A percentile compares a stretch with the other conserved stretches of the same genome.
Evolutionary conservation across 2,797 vertebrate genomes (phyloP).

Genomic region (Eospalax fontanierii): DNA sequence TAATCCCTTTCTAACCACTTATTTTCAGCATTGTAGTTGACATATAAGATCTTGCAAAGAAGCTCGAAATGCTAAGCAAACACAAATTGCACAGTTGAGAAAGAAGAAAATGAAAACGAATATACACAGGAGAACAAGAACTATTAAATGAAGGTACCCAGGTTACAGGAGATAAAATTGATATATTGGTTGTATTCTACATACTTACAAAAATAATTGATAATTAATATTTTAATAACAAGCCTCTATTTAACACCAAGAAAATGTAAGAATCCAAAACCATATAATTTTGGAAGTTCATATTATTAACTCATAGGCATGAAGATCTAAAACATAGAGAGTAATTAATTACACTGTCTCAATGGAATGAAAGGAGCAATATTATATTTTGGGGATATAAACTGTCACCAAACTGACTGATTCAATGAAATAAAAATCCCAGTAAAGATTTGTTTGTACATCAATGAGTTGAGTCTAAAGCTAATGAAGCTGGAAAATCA

Average conservation of each 20-base stretch:
- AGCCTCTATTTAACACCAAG: not conserved
- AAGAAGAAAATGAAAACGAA: not conserved
- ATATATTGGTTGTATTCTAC: not conserved
- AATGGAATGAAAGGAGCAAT: no score
- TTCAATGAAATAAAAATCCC: not conserved
- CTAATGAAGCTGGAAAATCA: not conserved
- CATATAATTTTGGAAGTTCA: not conserved
- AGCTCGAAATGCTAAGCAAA: not conserved
- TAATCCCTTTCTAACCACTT: not conserved
- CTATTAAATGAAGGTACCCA: not conserved
- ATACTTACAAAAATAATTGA: not conserved
- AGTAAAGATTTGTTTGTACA: not conserved
- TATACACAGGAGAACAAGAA: not conserved
- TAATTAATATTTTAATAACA: not conserved
- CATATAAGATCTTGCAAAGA: not conserved
- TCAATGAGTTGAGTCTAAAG: not conserved
- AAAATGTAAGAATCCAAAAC: not conserved
- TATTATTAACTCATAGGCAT: not conserved
- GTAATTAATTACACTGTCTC: not conserved
- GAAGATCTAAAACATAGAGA: not conserved
- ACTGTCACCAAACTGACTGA: not conserved
- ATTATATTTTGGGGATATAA: no score
- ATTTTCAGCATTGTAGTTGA: not conserved
- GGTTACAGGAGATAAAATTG: not conserved
- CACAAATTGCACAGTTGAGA: not conserved